phyloP scores from a whole-genome alignment of 2,888 invertebrate genomes.

The Amblyjoppa proteus region DNA sequence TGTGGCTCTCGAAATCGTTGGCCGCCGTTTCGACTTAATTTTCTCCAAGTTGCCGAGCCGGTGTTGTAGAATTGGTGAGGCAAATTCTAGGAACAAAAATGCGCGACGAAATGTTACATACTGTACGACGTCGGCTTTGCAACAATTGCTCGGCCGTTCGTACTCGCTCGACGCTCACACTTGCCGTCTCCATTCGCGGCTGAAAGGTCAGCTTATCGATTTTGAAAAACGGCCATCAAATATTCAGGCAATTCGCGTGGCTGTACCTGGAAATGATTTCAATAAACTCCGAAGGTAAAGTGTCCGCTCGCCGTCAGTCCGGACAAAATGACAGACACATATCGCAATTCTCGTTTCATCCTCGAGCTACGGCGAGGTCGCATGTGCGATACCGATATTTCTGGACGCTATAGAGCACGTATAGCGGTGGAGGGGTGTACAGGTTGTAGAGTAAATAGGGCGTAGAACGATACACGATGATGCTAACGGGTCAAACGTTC shows the following conservation, averaged over 20 bases:
- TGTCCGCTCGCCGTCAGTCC: neutral
- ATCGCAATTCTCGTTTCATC: conserved; percentile 9
- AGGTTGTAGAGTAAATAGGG: conserved; percentile 62
- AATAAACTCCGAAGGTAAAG: neutral
- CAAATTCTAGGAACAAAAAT: conserved; percentile 55
- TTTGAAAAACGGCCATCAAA: neutral
- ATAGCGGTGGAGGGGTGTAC: neutral
- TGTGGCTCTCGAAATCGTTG: conserved; percentile 24
- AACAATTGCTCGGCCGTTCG: neutral
- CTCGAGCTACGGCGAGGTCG: neutral
- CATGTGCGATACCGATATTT: neutral
- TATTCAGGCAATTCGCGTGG: neutral
- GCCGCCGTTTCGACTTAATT: conserved; percentile 48
- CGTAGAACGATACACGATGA: conserved; percentile 62
- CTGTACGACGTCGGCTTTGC: neutral
- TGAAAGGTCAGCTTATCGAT: conserved; percentile 8
- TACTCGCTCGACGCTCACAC: neutral
- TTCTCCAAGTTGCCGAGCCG: conserved; percentile 39
- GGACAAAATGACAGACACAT: conserved; percentile 1
- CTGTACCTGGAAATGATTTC: neutral
- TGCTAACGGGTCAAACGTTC: conserved; percentile 67
- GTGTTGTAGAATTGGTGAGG: conserved; percentile 30
- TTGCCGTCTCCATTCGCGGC: neutral
- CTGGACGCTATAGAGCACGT: neutral
- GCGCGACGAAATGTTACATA: conserved; percentile 7